Evolutionary conservation across 2,797 vertebrate genomes (phyloP).

Genomic region (Scomberomorus guttatus): DNA sequence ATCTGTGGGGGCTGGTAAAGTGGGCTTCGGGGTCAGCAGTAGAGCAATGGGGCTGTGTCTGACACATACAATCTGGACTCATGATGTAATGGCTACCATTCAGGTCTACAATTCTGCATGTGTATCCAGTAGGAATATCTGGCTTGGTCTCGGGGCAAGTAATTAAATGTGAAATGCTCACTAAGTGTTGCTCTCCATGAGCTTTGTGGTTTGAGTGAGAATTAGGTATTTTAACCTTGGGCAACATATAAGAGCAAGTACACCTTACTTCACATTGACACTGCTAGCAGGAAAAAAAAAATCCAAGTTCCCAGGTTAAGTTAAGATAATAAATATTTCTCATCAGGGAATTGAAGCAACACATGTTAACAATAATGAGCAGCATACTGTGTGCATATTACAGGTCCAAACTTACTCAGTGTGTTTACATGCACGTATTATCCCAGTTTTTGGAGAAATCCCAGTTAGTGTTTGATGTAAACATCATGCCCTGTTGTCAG

Average conservation of each 20-base stretch:
- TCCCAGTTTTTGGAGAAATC: not conserved
- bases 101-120: conserved; percentile 42
- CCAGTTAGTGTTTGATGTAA: not conserved
- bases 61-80: conserved; percentile 43
- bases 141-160: not conserved
- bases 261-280: conserved; percentile 21
- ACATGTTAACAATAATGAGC: conserved; percentile 24
- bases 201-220: conserved; percentile 8
- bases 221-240: conserved; percentile 7
- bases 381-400: conserved; percentile 5
- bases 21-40: conserved; percentile 37
- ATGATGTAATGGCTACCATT: conserved; percentile 37
- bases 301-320: not conserved
- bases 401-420: not conserved
- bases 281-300: conserved; percentile 24
- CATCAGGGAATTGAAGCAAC: conserved; percentile 17
- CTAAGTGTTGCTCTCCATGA: conserved; percentile 10
- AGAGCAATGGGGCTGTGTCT: conserved; percentile 28
- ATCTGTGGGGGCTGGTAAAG: conserved; percentile 16
- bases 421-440: not conserved
- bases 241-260: conserved; percentile 25
- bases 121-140: conserved; percentile 39
- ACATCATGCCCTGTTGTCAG: not conserved
- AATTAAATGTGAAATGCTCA: conserved; percentile 9
- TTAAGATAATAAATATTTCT: conserved; percentile 39